Percentiles rank a stretch among this genome's conserved stretches.
These are phyloP conservation scores for Pomacea maculata DNA, from an alignment of 1,140 invertebrate genomes.

Conservation along the genomic window DNA sequence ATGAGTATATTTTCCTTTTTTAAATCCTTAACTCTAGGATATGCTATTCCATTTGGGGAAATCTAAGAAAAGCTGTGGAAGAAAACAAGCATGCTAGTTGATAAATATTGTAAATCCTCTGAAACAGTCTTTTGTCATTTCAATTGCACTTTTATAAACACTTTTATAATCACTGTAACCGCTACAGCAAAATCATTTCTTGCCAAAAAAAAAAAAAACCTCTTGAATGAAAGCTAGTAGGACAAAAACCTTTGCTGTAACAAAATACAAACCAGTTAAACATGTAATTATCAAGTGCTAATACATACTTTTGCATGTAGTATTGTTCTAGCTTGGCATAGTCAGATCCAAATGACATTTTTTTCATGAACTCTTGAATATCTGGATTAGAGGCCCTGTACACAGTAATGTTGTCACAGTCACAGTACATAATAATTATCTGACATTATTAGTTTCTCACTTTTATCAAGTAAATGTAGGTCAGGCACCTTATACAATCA, in stretches of 20 bases:
- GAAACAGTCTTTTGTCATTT: too few relatives aligned
- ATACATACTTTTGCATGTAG: slow-evolving; percentile 73
- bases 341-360: slow-evolving; percentile 62
- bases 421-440: neutral
- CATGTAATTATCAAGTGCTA: neutral
- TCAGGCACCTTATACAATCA: neutral
- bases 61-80: too few relatives aligned
- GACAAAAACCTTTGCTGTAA: too few relatives aligned
- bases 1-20: too few relatives aligned
- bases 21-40: too few relatives aligned
- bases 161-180: too few relatives aligned
- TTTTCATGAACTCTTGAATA: slow-evolving; percentile 79
- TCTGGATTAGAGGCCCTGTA: slow-evolving; percentile 79
- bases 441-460: too few relatives aligned
- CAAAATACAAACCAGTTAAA: neutral
- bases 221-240: neutral
- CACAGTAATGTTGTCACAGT: slow-evolving; percentile 22
- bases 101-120: too few relatives aligned
- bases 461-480: neutral
- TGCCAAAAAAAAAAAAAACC: neutral
- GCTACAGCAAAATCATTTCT: too few relatives aligned
- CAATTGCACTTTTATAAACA: too few relatives aligned
- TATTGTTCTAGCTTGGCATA: slow-evolving; percentile 74
- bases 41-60: too few relatives aligned
- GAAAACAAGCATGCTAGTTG: too few relatives aligned